These are phyloP conservation scores for Limnodromus scolopaceus DNA, from an alignment of 2,797 vertebrate species.

Conservation along the genomic window DNA sequence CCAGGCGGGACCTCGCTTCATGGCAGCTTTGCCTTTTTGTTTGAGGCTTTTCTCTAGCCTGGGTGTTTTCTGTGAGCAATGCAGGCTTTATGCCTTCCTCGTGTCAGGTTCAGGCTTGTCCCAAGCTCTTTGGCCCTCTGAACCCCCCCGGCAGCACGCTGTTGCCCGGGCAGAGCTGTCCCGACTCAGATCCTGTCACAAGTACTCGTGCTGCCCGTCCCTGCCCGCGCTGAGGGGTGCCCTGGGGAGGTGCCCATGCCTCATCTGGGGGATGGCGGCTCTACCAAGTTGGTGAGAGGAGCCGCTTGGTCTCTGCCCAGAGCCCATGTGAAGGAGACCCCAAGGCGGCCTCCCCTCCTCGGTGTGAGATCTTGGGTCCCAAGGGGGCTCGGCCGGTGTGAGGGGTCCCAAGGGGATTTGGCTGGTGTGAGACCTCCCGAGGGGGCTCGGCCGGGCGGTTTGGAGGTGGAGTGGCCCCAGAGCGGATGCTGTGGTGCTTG, in stretches of 20 bases:
- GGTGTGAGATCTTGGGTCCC: background rate
- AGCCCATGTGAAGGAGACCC: background rate
- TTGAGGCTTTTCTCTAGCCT: background rate
- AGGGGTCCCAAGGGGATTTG: background rate
- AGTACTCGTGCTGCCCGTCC: background rate
- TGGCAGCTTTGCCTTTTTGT: background rate
- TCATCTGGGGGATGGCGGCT: rapidly evolving
- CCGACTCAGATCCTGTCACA: rapidly evolving
- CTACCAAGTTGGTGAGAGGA: background rate
- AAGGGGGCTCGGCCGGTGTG: rapidly evolving
- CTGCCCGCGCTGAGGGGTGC: background rate
- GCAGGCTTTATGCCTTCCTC: background rate
- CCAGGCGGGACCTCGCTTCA: background rate
- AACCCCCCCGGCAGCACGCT: rapidly evolving
- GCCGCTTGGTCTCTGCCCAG: rapidly evolving
- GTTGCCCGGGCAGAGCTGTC: background rate
- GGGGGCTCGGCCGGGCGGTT: rapidly evolving
- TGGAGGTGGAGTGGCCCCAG: background rate
- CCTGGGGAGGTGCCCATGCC: rapidly evolving
- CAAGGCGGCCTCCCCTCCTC: background rate
- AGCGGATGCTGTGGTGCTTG: rapidly evolving
- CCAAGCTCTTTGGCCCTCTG: background rate
- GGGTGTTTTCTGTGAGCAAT: background rate
- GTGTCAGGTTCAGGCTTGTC: background rate
- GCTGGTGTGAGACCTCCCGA: rapidly evolving